A percentile compares a stretch with the other conserved stretches of the same genome.
phyloP scores from a whole-genome alignment of 2,888 invertebrate genomes.

The Xestia rhomboidea region DNA sequence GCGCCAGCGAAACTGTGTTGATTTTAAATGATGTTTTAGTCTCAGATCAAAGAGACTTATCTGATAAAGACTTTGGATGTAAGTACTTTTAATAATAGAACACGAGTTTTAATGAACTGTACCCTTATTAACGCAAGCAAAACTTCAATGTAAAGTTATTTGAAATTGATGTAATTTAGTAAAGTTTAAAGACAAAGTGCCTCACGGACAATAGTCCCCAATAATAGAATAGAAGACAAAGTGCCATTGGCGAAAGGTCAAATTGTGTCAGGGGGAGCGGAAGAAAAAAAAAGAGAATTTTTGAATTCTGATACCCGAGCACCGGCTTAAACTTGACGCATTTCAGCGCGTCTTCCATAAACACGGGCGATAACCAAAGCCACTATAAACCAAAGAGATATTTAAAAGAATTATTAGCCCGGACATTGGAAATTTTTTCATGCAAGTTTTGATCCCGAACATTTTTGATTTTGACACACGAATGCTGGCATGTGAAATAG shows the following conservation, averaged over 20 bases:
- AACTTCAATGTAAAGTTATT: neutral
- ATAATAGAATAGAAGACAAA: too few species aligned
- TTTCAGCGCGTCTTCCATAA: neutral
- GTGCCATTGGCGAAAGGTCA: too few species aligned
- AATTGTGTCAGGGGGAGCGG: too few species aligned
- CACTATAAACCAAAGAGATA: neutral
- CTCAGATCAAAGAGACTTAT: neutral
- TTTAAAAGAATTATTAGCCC: too few species aligned
- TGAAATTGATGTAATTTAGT: neutral
- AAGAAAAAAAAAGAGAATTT: too few species aligned
- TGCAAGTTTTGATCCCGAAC: neutral
- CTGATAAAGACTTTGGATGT: neutral
- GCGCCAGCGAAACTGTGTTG: slow-evolving; percentile 14
- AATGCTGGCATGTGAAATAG: too few species aligned
- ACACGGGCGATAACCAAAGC: neutral
- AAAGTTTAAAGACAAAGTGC: neutral
- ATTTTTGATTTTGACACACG: neutral
- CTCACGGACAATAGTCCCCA: too few species aligned
- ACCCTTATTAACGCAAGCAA: neutral
- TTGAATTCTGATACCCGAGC: too few species aligned
- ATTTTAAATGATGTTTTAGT: neutral
- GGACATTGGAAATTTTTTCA: neutral
- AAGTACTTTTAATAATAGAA: neutral
- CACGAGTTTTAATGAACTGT: neutral
- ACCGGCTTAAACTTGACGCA: neutral